These are phyloP conservation scores for Carlito syrichta DNA, from an alignment of 2,113 vertebrate genomes.

Conservation along the genomic window DNA sequence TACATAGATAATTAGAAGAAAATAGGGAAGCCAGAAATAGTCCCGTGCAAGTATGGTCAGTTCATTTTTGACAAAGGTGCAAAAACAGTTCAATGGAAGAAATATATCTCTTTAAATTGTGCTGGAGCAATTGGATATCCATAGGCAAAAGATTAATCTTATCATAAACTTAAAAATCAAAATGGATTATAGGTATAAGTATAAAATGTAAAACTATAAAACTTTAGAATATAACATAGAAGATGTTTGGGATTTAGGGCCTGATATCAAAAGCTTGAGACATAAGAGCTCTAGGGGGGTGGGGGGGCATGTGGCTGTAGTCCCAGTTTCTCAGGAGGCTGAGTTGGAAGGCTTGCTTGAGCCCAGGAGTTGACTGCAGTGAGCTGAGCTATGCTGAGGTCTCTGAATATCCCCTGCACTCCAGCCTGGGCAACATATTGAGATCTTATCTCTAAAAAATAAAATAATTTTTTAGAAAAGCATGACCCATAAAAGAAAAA, in stretches of 20 bases:
- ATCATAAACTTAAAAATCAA: neutral
- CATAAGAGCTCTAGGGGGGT: too few species aligned
- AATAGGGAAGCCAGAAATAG: neutral
- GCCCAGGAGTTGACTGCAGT: neutral
- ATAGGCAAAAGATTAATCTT: neutral
- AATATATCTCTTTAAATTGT: neutral
- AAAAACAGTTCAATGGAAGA: neutral
- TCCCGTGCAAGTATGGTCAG: neutral
- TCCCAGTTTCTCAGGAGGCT: neutral
- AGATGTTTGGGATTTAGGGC: neutral
- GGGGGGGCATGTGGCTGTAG: too few species aligned
- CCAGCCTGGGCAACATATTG: neutral
- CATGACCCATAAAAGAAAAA: neutral
- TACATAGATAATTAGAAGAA: neutral
- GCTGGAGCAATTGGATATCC: neutral
- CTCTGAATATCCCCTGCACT: neutral
- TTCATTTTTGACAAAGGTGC: neutral
- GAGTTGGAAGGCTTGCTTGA: neutral
- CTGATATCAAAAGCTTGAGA: too few species aligned
- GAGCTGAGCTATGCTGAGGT: neutral
- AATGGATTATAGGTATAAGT: neutral
- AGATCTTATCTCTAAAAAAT: neutral
- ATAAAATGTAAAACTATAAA: neutral
- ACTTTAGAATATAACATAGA: neutral
- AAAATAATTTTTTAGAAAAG: neutral